Evolutionary conservation across 1,140 invertebrate species (phyloP), one percentile per base, ranked within the genome.

Genomic region (Drosophila azteca): DNA sequence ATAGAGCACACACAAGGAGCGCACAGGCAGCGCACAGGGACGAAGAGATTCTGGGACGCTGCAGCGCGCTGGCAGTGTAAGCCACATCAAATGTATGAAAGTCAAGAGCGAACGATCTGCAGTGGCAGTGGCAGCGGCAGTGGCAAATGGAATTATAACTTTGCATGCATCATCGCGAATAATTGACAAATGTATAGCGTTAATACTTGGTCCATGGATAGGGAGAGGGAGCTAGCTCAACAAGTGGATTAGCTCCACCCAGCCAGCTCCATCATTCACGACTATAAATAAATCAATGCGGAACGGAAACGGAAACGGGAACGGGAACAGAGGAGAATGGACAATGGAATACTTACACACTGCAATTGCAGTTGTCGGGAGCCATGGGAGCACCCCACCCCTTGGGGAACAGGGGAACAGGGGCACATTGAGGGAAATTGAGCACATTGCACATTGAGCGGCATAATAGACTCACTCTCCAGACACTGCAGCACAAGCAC

Each of bases 401-500:
- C 45, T 70, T 69, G 63, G 49, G 41, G 59, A 39, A n/a, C 73
- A 59, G 59, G 64, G 69, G n/a, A n/a, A n/a, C n/a, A n/a, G n/a
- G n/a, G n/a, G n/a, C n/a, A n/a, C n/a, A n/a, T n/a, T n/a, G n/a
- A 59, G 59, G 64, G 69, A 83, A 72, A 77, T 20, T 20, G 17
- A 20, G 17, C 17, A 20, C 17, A 20, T 20, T 20, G 17, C 17
- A 20, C 77, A 80, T 72, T 66, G 52, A 74, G 65, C 69, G 63
- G 54, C 75, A 80, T 84, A 84, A 84, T 85, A 73, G 70, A 80
- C 66, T 77, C 77, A 71, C 61, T 75, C 24, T 9, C 35, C 55
- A 64, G 57, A 66, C 73, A 64, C 65, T 48, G 67, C 44, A 35
- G 31, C 45, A 17, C 71, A 63, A 53, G 24, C 46, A 24, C n/a